A percentile compares a stretch with the other conserved stretches of the same genome.
Evolutionary conservation across 2,113 vertebrate species (phyloP).

Genomic region (Hepsetus odoe): DNA sequence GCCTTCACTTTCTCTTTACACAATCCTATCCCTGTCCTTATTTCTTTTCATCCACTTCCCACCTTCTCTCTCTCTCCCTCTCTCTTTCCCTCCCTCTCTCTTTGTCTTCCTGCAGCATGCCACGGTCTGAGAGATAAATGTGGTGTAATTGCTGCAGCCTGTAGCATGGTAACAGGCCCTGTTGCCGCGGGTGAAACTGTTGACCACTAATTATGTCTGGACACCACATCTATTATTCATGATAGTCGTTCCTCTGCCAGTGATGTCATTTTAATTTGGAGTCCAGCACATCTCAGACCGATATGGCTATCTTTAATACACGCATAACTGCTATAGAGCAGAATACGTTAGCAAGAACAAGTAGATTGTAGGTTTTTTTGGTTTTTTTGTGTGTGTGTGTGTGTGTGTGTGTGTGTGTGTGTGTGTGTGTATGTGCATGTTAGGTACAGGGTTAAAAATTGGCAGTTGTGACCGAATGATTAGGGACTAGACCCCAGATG

Average conservation of each 20-base stretch:
- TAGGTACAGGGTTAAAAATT: too few species aligned
- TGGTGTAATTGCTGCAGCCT: slow-evolving; percentile 62
- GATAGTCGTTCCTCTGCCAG: slow-evolving; percentile 42
- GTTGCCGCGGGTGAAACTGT: slow-evolving; percentile 48
- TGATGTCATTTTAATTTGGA: slow-evolving; percentile 52
- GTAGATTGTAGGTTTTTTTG: background rate
- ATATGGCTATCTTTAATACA: slow-evolving; percentile 26
- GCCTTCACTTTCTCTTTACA: background rate
- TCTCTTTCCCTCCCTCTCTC: slow-evolving; percentile 25
- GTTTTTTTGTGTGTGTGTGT: background rate
- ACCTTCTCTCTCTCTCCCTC: slow-evolving; percentile 17
- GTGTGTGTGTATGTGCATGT: background rate
- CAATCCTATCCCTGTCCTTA: background rate
- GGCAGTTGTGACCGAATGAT: too few species aligned
- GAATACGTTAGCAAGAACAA: background rate
- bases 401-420: background rate
- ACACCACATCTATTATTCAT: slow-evolving; percentile 59
- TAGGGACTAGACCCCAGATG: too few species aligned
- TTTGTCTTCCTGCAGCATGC: slow-evolving; percentile 42
- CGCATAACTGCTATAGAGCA: slow-evolving; percentile 16
- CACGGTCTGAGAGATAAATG: slow-evolving; percentile 42
- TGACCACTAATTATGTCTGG: slow-evolving; percentile 58
- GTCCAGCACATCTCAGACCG: slow-evolving; percentile 11
- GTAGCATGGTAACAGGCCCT: slow-evolving; percentile 50
- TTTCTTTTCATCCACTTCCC: background rate